Percentiles rank a stretch among this genome's conserved stretches.
phyloP scores from a whole-genome alignment of 2,888 invertebrate species.

The Cantharis flavilabris region DNA sequence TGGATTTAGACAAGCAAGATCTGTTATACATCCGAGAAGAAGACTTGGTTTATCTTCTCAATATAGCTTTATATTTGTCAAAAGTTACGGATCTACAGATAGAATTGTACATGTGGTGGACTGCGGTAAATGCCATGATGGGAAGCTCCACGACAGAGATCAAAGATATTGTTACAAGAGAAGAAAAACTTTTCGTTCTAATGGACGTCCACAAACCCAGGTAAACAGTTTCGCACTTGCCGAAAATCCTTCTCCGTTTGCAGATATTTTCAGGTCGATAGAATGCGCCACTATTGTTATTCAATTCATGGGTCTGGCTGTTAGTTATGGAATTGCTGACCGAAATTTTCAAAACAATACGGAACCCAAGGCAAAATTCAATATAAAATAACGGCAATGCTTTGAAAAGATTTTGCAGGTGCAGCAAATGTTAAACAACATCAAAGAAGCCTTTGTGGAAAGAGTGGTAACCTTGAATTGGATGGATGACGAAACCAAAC shows the following conservation, averaged over 20 bases:
- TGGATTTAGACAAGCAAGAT: slow-evolving; percentile 56
- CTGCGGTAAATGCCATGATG: slow-evolving; percentile 69
- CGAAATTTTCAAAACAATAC: slow-evolving; percentile 64
- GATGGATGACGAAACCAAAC: slow-evolving; percentile 79
- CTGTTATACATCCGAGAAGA: slow-evolving; percentile 55
- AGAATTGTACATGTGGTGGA: slow-evolving; percentile 70
- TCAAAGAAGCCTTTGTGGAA: slow-evolving; percentile 70
- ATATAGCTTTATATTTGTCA: slow-evolving; percentile 63
- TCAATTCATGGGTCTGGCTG: slow-evolving; percentile 76
- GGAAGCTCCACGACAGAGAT: slow-evolving; percentile 70
- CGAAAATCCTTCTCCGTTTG: not conserved
- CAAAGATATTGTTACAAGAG: slow-evolving; percentile 47
- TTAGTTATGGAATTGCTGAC: slow-evolving; percentile 70
- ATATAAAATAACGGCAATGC: not conserved
- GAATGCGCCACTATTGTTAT: slow-evolving; percentile 74
- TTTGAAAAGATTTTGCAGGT: slow-evolving; percentile 56
- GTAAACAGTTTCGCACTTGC: not conserved
- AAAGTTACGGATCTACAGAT: slow-evolving; percentile 60
- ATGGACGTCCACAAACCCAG: slow-evolving; percentile 7
- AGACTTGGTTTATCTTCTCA: slow-evolving; percentile 69
- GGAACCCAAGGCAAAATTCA: slow-evolving; percentile 62
- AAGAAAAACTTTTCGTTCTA: not conserved
- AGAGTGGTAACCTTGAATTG: slow-evolving; percentile 68
- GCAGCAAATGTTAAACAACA: slow-evolving; percentile 72
- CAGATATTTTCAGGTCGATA: slow-evolving; percentile 61